Percentiles rank a stretch among this genome's conserved stretches.
Conservation (phyloP, 2,797 vertebrate species). For the Microctenopoma steveboyesi region DNA sequence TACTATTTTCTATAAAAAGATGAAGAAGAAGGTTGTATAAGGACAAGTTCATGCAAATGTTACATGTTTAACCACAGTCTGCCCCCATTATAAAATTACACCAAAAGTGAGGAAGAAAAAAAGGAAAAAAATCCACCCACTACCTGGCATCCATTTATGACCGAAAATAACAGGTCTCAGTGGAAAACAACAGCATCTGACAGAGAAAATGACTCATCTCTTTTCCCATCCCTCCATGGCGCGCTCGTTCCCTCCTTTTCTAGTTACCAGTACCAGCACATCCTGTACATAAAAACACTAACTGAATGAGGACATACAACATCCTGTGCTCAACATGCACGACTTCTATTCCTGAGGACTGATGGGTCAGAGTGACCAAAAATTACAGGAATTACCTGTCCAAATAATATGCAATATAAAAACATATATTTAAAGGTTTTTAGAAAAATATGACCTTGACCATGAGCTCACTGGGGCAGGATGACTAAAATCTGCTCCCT, state of each 20-base stretch:
- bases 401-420: neutral
- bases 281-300: conserved; percentile 73
- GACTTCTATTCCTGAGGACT: conserved; percentile 49
- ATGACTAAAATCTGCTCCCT: too few relatives aligned
- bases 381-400: conserved; percentile 19
- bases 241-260: conserved; percentile 57
- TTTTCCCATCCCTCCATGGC: conserved; percentile 59
- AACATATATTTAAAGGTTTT: neutral
- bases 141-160: conserved; percentile 80
- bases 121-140: conserved; percentile 70
- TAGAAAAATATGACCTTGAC: neutral
- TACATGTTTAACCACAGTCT: conserved; percentile 69
- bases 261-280: conserved; percentile 67
- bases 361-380: neutral
- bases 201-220: conserved; percentile 82
- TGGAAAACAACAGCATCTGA: conserved; percentile 81
- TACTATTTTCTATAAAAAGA: conserved; percentile 31
- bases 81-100: conserved; percentile 72
- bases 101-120: conserved; percentile 64
- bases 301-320: conserved; percentile 44
- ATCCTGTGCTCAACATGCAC: conserved; percentile 25
- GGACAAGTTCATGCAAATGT: conserved; percentile 65
- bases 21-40: conserved; percentile 43
- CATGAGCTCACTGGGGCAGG: neutral
- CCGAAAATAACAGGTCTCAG: conserved; percentile 78